These are phyloP conservation scores for Limulus polyphemus DNA, from an alignment of 2,888 invertebrate genomes.

Conservation along the genomic window DNA sequence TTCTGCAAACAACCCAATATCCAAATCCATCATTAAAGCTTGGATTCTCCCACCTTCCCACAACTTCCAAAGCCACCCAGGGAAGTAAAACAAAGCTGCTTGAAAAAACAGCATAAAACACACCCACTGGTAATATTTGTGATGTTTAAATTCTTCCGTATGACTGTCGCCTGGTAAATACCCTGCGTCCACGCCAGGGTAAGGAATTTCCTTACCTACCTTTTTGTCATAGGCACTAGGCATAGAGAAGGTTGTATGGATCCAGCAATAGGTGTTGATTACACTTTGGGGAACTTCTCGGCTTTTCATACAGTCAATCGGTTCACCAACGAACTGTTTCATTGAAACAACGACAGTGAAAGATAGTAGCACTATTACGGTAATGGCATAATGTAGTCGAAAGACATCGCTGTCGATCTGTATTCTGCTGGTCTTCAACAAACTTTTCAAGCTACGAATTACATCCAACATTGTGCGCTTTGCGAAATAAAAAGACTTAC, in stretches of 20 bases:
- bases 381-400: slow-evolving; percentile 78
- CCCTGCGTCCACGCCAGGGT: slow-evolving; percentile 3
- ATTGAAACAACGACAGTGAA: slow-evolving; percentile 85
- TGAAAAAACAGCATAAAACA: slow-evolving; percentile 92
- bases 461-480: slow-evolving; percentile 4
- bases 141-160: slow-evolving; percentile 11
- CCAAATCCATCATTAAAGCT: slow-evolving; percentile 90
- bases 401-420: slow-evolving; percentile 84
- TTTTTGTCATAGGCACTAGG: slow-evolving; percentile 49
- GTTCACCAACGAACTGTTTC: slow-evolving; percentile 84
- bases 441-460: slow-evolving; percentile 53
- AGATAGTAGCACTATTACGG: slow-evolving; percentile 73
- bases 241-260: slow-evolving; percentile 80
- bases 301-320: slow-evolving; percentile 58
- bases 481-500: too few relatives aligned
- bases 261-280: slow-evolving; percentile 89
- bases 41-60: slow-evolving; percentile 83
- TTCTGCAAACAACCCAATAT: slow-evolving; percentile 83
- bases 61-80: slow-evolving; percentile 90
- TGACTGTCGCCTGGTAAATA: slow-evolving; percentile 6
- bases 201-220: slow-evolving; percentile 20
- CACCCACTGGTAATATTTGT: slow-evolving; percentile 37
- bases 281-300: slow-evolving; percentile 20
- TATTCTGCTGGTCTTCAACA: slow-evolving; percentile 43
- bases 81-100: slow-evolving; percentile 89